Base-by-base conservation (phyloP, 2,113 vertebrate genomes). In the Dunckerocampus dactyliophorus region DNA sequence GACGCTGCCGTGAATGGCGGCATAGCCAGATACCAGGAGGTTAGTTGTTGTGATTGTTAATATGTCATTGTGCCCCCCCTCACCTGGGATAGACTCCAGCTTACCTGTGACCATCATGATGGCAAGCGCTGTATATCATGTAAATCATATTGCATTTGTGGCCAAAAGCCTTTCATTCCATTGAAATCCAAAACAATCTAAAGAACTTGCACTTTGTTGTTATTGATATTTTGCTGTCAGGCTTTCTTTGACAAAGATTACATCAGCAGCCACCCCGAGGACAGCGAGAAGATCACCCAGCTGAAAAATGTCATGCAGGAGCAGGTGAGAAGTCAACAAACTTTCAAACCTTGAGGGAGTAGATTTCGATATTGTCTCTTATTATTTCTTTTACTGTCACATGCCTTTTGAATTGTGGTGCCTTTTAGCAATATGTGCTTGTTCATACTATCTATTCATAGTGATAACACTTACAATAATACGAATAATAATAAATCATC, bases 271-370 rank as follows among this genome's bases (percentile, higher is more conserved):
- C 97, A 99, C 76, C 93, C 95, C 0, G 95, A 94, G 63, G 96
- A 98, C 2, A 89, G 94, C 2, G 97, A 98, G 76, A 98, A 96
- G 89, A 99, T 99, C 82, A 90, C 92, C 0, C 94, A 97, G 83
- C 93, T 99, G 72, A 99, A 99, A 86, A 94, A 98, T 39, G 91
- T 99, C 72, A 99, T 99, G 97, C 97, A 97, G 81, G 97, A 98
- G 62, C 97, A 99, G 95, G 97, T 98, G 82, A 79, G 31, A 3
- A 8, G 4, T 37, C 1, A 52, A 48, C 47, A 28, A 17, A 48
- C 19, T n/a, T n/a, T 48, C 14, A 14, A 43, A 43, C 39, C 12
- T 43, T 12, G 39, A 43, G 9, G 37, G 37, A 1, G 37, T 39
- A 8, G 37, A 39, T 28, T 2, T 5, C 24, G n/a, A 28, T 28